These are phyloP conservation scores for Sinodicranocentrus sp. DNA, from an alignment of 2,888 invertebrate genomes.

Conservation along the genomic window DNA sequence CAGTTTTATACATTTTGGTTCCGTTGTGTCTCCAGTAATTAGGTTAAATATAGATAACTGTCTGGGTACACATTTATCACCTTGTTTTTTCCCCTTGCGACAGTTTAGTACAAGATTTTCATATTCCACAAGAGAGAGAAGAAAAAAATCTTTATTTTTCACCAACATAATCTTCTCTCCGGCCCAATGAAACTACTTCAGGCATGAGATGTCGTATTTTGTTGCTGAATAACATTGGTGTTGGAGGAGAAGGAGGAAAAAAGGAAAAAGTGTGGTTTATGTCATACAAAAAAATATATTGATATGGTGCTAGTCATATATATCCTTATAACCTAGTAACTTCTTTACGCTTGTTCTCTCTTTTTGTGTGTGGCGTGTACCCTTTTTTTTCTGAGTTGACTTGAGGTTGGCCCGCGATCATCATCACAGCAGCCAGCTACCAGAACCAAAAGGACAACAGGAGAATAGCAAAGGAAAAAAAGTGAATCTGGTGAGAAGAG, in stretches of 20 bases:
- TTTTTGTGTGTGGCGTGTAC: conserved; percentile 1
- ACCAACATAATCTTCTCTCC: conserved; percentile 17
- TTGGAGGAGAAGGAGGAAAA: not conserved
- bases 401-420: conserved; percentile 42
- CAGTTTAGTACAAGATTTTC: not conserved
- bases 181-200: conserved; percentile 36
- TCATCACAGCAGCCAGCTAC: conserved; percentile 25
- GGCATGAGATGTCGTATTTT: conserved; percentile 44
- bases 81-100: conserved; percentile 16
- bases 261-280: conserved; percentile 51
- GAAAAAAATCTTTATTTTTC: conserved; percentile 33
- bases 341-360: not conserved
- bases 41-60: conserved; percentile 3
- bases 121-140: conserved; percentile 12
- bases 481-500: conserved; percentile 8
- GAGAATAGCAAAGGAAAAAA: not conserved
- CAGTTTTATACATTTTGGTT: conserved; percentile 12
- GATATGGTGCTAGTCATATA: not conserved
- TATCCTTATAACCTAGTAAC: not conserved
- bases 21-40: conserved; percentile 28
- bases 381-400: conserved; percentile 22
- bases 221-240: conserved; percentile 42
- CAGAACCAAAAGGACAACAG: conserved; percentile 1
- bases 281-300: conserved; percentile 28
- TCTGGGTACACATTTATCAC: conserved; percentile 15